These are phyloP conservation scores for Spilarctia lutea DNA, from an alignment of 2,888 invertebrate genomes.

Conservation along the genomic window DNA sequence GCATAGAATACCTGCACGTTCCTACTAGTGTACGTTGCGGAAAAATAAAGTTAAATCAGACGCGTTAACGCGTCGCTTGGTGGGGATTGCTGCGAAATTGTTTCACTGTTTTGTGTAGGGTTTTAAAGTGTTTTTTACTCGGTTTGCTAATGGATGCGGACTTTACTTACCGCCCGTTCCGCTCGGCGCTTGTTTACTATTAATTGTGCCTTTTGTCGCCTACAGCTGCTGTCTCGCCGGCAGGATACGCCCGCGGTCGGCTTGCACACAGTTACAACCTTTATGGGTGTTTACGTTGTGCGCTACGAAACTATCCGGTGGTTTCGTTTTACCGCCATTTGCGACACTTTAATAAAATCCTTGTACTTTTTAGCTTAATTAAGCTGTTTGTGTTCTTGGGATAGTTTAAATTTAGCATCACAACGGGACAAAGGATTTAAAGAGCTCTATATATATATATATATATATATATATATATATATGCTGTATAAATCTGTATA, in stretches of 20 bases:
- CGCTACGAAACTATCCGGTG: slow-evolving; percentile 45
- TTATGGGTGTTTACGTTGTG: slow-evolving; percentile 57
- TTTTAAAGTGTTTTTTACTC: slow-evolving; percentile 65
- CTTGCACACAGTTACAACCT: slow-evolving; percentile 55
- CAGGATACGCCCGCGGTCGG: slow-evolving; percentile 54
- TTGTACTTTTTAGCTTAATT: slow-evolving; percentile 30
- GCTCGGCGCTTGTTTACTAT: slow-evolving; percentile 76
- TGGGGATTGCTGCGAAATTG: slow-evolving; percentile 72
- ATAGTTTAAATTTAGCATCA: slow-evolving; percentile 19
- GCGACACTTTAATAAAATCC: slow-evolving; percentile 29
- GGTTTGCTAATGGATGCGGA: slow-evolving; percentile 73
- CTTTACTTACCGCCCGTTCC: slow-evolving; percentile 71
- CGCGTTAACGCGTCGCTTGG: slow-evolving; percentile 72
- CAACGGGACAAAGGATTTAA: neutral
- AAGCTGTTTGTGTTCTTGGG: slow-evolving; percentile 31
- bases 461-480: neutral
- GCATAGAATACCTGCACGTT: slow-evolving; percentile 49
- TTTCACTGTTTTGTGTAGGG: slow-evolving; percentile 70
- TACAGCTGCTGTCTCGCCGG: slow-evolving; percentile 66
- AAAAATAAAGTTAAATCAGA: slow-evolving; percentile 76
- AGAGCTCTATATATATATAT: neutral
- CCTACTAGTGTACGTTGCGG: slow-evolving; percentile 57
- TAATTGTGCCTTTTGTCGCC: slow-evolving; percentile 82
- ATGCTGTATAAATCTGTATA: no score
- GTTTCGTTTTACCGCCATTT: slow-evolving; percentile 47